A percentile compares a stretch with the other conserved stretches of the same genome.
These are phyloP conservation scores for Chirona hameri DNA, from an alignment of 2,888 invertebrate genomes.

Conservation along the genomic window DNA sequence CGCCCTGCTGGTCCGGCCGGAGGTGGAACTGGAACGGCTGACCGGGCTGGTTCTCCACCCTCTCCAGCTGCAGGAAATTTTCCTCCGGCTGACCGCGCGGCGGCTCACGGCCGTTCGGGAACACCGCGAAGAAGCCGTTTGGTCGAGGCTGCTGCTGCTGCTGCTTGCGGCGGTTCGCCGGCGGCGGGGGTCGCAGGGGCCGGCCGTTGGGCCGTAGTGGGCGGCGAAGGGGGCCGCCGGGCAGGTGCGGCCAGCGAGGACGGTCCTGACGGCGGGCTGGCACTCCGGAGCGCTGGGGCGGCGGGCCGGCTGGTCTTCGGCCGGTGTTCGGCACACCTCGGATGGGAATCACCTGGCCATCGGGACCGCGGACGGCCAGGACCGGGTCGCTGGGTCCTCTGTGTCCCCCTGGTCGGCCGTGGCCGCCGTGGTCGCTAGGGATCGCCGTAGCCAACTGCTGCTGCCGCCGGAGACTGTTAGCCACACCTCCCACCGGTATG, in stretches of 20 bases:
- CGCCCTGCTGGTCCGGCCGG: not conserved
- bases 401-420: no score
- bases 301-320: not conserved
- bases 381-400: not conserved
- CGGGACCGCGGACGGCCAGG: not conserved
- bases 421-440: no score
- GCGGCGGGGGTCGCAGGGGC: not conserved
- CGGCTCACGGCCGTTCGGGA: not conserved
- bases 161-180: not conserved
- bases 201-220: not conserved
- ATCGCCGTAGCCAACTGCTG: not conserved
- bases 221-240: not conserved
- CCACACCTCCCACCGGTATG: slow-evolving; percentile 41
- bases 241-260: not conserved
- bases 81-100: not conserved
- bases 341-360: not conserved
- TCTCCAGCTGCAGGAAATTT: not conserved
- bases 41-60: not conserved
- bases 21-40: not conserved
- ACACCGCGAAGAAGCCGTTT: slow-evolving; percentile 7
- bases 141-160: not conserved
- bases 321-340: not conserved
- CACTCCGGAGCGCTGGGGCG: not conserved
- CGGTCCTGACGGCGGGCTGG: not conserved
- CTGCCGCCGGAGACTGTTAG: slow-evolving; percentile 34